Conservation (phyloP, 2,113 vertebrate species). For the Acrocephalus arundinaceus region DNA sequence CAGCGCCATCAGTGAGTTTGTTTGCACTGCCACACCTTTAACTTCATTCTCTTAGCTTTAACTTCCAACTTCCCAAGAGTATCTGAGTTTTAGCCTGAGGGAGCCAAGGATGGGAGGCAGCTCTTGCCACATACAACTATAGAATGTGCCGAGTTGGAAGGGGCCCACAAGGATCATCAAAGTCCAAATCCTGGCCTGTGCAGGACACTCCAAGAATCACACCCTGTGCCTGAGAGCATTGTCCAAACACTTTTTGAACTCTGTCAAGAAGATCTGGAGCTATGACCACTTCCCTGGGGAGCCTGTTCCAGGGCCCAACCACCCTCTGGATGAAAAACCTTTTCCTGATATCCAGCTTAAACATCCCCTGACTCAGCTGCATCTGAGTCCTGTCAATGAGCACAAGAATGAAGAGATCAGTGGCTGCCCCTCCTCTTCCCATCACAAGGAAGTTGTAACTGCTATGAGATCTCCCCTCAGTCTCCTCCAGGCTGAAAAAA, state of each 20-base stretch:
- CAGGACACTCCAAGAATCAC: not conserved
- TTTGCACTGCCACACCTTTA: not conserved
- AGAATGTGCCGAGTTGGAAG: not conserved
- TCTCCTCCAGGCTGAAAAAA: not conserved
- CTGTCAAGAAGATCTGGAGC: not conserved
- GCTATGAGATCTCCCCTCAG: not conserved
- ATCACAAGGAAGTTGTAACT: fast-evolving
- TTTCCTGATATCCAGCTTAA: not conserved
- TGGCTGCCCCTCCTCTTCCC: not conserved
- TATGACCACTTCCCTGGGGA: not conserved
- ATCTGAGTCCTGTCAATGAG: not conserved
- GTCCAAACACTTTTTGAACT: not conserved
- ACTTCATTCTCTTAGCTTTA: not conserved
- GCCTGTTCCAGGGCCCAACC: not conserved
- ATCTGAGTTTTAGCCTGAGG: not conserved
- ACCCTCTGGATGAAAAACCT: not conserved
- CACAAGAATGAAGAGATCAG: not conserved
- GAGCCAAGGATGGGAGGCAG: not conserved
- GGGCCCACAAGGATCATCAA: not conserved
- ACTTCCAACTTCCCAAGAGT: not conserved
- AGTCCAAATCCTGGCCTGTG: not conserved
- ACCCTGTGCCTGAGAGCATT: not conserved
- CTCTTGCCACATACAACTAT: not conserved
- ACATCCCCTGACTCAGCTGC: not conserved
- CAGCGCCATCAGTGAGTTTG: not conserved